These are phyloP conservation scores for Malthinus flaveolus DNA, from an alignment of 2,888 invertebrate genomes.

Conservation along the genomic window DNA sequence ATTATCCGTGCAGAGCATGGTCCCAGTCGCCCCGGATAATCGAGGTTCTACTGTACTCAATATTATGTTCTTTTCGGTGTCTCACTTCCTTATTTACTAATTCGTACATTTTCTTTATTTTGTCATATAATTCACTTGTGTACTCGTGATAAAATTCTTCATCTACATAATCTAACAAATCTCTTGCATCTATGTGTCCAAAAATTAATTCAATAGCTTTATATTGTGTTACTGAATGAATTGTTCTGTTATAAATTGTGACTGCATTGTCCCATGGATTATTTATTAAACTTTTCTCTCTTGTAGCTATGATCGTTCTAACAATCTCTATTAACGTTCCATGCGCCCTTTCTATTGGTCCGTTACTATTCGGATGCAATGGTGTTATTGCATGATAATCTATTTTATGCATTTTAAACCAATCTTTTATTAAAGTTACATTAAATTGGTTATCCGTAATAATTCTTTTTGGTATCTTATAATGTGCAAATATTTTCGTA, in stretches of 20 bases:
- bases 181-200: slow-evolving; percentile 3
- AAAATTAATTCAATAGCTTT: slow-evolving; percentile 6
- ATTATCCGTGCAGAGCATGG: too few relatives aligned
- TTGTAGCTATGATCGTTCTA: background rate
- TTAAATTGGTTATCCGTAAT: slow-evolving; percentile 6
- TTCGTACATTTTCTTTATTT: slow-evolving; percentile 2
- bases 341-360: background rate
- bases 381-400: background rate
- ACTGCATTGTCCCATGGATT: slow-evolving; percentile 1
- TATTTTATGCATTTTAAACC: slow-evolving; percentile 1
- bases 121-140: background rate
- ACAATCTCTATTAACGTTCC: slow-evolving; percentile 1
- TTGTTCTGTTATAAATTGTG: background rate
- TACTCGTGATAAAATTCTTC: slow-evolving; percentile 3
- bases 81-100: background rate
- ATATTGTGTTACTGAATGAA: slow-evolving; percentile 2
- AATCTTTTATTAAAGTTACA: background rate
- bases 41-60: too few relatives aligned
- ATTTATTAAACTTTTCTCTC: background rate
- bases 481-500: slow-evolving; percentile 4
- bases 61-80: background rate
- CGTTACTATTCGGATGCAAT: slow-evolving; percentile 7
- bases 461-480: background rate
- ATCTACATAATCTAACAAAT: background rate
- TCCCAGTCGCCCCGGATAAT: too few relatives aligned